Base-by-base conservation (phyloP, 2,888 invertebrate species). In the Agriotes lineatus region DNA sequence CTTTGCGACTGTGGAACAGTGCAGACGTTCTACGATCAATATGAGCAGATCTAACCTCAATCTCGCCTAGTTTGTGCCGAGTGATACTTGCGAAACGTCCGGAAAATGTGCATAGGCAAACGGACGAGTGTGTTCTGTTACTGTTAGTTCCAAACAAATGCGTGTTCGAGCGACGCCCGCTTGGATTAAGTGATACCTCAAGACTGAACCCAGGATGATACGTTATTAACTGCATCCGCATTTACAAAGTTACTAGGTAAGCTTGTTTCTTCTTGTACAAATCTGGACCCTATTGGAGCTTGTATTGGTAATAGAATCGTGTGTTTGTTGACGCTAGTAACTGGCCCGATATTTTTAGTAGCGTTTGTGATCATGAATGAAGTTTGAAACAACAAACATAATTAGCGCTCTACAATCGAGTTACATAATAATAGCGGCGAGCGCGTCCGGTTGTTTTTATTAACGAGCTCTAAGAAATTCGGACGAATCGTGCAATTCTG, bases 41-140 rank as follows among this genome's bases (percentile, higher is more conserved):
- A 77, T 74, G 74, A 72, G 65, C 72, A 71, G 72, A 64, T 70
- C 60, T 67, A 66, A 56, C 69, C 66, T 68, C 73, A 76, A 73
- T 75, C 72, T 71, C 72, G 72, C 72, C 72, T 67, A 72, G 69
- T 75, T 52, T 16, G 16, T n/a, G 16, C 37, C 9, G 1, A 50
- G 25, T 25, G 58, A 18, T 52, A 25, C 7, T 54, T 30, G 16
- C 6, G 5, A 62, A 22, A 25, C 35, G 5, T 30, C 14, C 2
- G 2, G 5, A 66, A 52, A 42, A 70, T 70, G 69, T 66, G 57
- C 39, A n/a, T 66, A 22, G 37, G 5, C 10, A 58, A 35, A 52
- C 50, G 69, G 69, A 70, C 69, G 54, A 50, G 52, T 59, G 57
- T 48, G 45, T 56, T n/a, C n/a, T n/a, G n/a, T n/a, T n/a, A n/a